Percentiles rank a stretch among this genome's conserved stretches.
Evolutionary conservation across 2,113 vertebrate genomes (phyloP).

Genomic region (Buteo buteo): DNA sequence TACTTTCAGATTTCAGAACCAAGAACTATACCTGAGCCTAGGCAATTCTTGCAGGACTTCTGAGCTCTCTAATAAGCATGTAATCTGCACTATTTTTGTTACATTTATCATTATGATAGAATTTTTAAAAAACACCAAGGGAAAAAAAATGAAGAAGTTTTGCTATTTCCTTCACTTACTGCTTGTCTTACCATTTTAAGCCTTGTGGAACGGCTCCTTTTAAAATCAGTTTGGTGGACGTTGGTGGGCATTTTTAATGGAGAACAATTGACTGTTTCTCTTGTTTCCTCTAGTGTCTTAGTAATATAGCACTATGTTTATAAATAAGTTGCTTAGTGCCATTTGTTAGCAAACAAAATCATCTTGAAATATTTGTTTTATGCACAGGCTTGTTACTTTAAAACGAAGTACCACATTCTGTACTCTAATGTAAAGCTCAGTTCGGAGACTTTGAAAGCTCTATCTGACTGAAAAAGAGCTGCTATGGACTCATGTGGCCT

Average conservation of each 20-base stretch:
- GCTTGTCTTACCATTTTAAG: background rate
- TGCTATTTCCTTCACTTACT: background rate
- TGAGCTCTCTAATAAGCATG: background rate
- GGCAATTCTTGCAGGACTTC: background rate
- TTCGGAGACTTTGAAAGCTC: background rate
- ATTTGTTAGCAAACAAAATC: background rate
- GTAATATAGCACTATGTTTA: background rate
- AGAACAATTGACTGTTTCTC: background rate
- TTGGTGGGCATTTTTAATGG: background rate
- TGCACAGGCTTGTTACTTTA: background rate
- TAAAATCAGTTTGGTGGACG: background rate
- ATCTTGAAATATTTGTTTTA: background rate
- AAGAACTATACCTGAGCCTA: background rate
- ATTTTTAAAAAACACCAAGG: background rate
- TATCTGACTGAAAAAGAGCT: background rate
- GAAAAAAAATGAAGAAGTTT: background rate
- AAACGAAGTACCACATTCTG: rapidly evolving
- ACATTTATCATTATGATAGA: background rate
- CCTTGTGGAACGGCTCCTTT: background rate
- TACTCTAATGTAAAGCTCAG: background rate
- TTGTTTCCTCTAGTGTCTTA: background rate
- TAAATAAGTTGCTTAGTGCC: background rate
- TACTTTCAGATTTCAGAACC: background rate
- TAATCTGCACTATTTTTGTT: background rate
- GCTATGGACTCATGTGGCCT: background rate